Base-by-base conservation (phyloP, 2,797 vertebrate species). In the Thalassophryne amazonica region DNA sequence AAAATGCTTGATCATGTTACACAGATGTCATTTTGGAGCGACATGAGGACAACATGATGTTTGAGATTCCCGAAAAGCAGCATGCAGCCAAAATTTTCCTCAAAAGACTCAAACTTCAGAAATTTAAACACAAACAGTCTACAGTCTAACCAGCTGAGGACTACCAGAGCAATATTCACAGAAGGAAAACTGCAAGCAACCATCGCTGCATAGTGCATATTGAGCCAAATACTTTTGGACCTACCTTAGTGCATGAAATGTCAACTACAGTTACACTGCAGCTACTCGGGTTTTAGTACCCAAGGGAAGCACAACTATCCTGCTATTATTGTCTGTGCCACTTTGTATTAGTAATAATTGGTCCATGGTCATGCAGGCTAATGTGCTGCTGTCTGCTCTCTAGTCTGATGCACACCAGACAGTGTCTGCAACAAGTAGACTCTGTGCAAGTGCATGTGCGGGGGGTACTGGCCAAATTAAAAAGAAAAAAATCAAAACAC, bases 161-260 rank as follows among this genome's bases (percentile, higher is more conserved):
- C 34, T 29, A 15, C 54, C 53, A 52, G 45, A 52, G 22, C 40
- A 53, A 20, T 16, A 33, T 24, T 50, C 63, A 61, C 23, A 40
- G 15, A 36, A 25, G 49, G 19, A 53, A 39, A 55, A 15, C 34
- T 23, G 34, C 25, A 14, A 28, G 51, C 58, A 6, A 18, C 63
- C 58, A 72, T 53, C 53, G 53, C 46, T 32, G 32, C 38, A 53
- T 81, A 78, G n/a, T n/a, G n/a, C n/a, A n/a, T n/a, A 79, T 60
- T 73, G 58, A 63, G 58, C 46, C 47, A 47, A 71, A 77, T 43
- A 59, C 55, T 67, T 52, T 41, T 51, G 55, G 51, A 34, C 29
- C 28, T 14, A 35, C 32, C 34, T 48, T 36, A 20, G 42, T 23
- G 50, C 12, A 60, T 28, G 37, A 76, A 69, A 69, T 60, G 59